Evolutionary conservation across 2,888 invertebrate genomes (phyloP).

Genomic region (Epistrophe eligans): DNA sequence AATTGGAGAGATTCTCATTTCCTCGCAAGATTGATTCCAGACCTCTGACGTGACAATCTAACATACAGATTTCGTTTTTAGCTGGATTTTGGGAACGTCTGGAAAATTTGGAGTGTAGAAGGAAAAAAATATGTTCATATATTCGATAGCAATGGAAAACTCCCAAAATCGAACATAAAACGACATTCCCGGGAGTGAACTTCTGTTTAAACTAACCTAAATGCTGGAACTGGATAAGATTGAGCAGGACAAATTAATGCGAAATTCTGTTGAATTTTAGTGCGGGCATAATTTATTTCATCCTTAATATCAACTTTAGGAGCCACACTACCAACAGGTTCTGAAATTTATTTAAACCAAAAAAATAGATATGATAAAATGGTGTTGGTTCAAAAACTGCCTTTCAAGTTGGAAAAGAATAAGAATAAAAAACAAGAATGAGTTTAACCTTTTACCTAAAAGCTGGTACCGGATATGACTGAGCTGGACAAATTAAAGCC

Average conservation of each 20-base stretch:
- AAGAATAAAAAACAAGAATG: conserved; percentile 83
- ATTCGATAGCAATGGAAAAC: too few species aligned
- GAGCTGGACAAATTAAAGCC: conserved; percentile 90
- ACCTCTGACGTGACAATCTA: too few species aligned
- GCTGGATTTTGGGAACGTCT: too few species aligned
- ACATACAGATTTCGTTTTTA: too few species aligned
- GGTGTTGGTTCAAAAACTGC: conserved; percentile 37
- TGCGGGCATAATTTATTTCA: conserved; percentile 85
- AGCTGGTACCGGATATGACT: conserved; percentile 86
- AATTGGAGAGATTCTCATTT: too few species aligned
- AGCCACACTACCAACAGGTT: conserved; percentile 85
- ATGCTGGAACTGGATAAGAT: conserved; percentile 89
- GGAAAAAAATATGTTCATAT: too few species aligned
- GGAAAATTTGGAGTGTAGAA: too few species aligned
- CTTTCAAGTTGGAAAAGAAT: conserved; percentile 74
- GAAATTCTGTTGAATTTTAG: conserved; percentile 82
- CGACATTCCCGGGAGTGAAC: too few species aligned
- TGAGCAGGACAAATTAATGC: conserved; percentile 90
- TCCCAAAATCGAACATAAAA: too few species aligned
- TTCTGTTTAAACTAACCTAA: conserved; percentile 85
- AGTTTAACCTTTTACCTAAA: conserved; percentile 83
- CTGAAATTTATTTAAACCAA: conserved; percentile 77
- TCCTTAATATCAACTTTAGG: conserved; percentile 86
- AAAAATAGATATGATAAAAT: neutral
- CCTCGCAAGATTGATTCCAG: too few species aligned